Conservation (phyloP, 2,113 vertebrate species). For the Symphodus melops region DNA sequence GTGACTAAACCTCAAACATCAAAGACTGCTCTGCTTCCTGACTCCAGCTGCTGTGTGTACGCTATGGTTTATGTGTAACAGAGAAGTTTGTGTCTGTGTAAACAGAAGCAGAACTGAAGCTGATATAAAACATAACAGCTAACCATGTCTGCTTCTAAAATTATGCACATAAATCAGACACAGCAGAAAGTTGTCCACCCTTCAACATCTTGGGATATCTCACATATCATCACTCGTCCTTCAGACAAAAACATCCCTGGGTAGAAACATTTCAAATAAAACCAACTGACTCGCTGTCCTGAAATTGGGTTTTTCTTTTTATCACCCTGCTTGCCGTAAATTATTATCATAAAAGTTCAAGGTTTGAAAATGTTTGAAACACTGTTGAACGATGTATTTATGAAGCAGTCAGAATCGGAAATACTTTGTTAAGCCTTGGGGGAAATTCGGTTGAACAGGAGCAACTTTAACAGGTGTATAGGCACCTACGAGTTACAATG, state of each 20-base stretch:
- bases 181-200: not conserved
- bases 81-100: constrained; percentile 9
- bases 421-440: too few species aligned
- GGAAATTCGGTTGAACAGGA: too few species aligned
- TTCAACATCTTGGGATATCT: not conserved
- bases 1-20: constrained; percentile 27
- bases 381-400: too few species aligned
- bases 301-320: too few species aligned
- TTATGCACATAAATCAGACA: not conserved
- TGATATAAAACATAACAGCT: not conserved
- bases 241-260: not conserved
- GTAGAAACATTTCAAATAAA: too few species aligned
- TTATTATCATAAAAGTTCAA: too few species aligned
- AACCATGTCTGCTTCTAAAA: not conserved
- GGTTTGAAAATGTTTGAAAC: too few species aligned
- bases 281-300: too few species aligned
- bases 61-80: constrained; percentile 20
- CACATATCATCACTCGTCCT: not conserved
- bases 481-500: too few species aligned
- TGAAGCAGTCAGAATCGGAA: too few species aligned
- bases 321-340: too few species aligned
- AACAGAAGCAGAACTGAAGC: not conserved
- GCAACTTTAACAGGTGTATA: too few species aligned
- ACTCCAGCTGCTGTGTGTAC: constrained; percentile 11
- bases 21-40: constrained; percentile 38